Evolutionary conservation across 2,113 vertebrate species (phyloP).

Genomic region (Capreolus pygargus): DNA sequence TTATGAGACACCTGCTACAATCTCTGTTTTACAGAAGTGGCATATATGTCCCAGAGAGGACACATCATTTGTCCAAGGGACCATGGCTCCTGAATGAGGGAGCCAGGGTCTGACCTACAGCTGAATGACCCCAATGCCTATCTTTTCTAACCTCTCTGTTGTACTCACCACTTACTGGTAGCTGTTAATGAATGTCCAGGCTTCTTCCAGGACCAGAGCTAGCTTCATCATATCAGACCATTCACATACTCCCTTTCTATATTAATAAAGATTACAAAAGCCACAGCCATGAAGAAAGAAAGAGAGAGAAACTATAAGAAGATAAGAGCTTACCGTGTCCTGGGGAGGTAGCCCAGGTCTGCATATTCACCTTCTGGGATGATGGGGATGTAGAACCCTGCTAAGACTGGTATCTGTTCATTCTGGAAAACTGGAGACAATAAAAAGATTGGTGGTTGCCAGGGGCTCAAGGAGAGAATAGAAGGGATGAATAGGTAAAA

Average conservation of each 20-base stretch:
- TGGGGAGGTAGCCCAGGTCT: background rate
- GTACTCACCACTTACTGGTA: background rate
- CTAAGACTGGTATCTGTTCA: background rate
- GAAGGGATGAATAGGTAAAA: background rate
- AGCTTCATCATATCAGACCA: background rate
- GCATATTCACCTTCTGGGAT: background rate
- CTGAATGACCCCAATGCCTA: background rate
- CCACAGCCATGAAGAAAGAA: background rate
- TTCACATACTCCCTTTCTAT: background rate
- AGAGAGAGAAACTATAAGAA: background rate
- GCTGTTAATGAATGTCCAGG: background rate
- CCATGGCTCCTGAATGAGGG: background rate
- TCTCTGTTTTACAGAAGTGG: background rate
- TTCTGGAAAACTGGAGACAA: background rate
- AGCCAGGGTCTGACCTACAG: background rate
- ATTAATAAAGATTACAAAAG: background rate
- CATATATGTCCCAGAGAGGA: background rate
- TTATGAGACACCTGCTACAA: background rate
- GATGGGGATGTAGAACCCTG: background rate
- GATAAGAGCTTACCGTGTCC: background rate
- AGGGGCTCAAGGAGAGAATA: background rate
- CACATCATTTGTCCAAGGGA: background rate
- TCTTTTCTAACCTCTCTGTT: background rate
- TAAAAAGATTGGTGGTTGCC: background rate
- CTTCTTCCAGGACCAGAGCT: background rate